phyloP scores from a whole-genome alignment of 2,888 invertebrate species.

The Phytoseiulus persimilis region DNA sequence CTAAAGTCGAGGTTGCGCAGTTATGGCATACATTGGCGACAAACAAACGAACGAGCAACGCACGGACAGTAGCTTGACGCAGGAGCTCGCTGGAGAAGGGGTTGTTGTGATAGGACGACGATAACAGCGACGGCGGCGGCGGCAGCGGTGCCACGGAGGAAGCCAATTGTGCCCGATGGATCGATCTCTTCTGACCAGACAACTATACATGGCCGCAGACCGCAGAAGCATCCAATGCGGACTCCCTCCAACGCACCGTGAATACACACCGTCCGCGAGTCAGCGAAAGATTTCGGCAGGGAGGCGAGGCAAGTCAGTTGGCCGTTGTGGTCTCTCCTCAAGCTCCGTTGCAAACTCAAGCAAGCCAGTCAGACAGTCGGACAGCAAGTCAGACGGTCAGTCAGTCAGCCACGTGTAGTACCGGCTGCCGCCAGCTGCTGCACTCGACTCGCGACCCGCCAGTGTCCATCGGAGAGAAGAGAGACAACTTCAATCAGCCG shows the following conservation, averaged over 20 bases:
- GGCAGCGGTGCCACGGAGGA: background rate
- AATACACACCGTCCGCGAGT: background rate
- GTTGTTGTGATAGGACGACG: background rate
- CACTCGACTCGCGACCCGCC: background rate
- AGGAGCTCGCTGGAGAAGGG: background rate
- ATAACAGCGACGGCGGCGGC: background rate
- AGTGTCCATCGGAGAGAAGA: background rate
- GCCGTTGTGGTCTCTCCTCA: slow-evolving; percentile 5
- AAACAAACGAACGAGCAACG: background rate
- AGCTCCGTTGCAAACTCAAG: background rate
- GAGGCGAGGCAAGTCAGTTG: background rate
- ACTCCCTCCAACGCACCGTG: background rate
- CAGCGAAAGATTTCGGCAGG: background rate
- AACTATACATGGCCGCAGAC: background rate
- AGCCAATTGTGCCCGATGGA: background rate
- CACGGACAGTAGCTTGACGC: background rate
- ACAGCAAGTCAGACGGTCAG: background rate
- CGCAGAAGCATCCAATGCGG: background rate
- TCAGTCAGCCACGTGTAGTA: background rate
- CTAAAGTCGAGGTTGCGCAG: background rate
- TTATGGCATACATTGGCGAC: background rate
- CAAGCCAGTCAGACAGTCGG: background rate
- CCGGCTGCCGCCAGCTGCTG: background rate
- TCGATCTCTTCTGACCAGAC: background rate
- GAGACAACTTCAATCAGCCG: background rate